phyloP scores from a whole-genome alignment of 2,113 vertebrate genomes.

The Kryptolebias marmoratus region DNA sequence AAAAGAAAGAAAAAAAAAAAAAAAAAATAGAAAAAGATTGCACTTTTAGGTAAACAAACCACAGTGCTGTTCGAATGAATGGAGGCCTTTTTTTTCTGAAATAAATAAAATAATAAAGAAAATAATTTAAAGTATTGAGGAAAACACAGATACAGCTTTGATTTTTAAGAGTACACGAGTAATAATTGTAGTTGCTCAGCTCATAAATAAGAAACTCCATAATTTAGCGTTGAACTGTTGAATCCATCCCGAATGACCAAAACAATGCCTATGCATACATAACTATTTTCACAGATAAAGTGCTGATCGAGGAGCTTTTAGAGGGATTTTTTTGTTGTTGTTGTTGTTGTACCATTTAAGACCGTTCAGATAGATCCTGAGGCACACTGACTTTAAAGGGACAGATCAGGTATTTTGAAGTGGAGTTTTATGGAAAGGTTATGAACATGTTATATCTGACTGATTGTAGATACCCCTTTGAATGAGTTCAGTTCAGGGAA shows the following conservation, averaged over 20 bases:
- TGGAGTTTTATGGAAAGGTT: not conserved
- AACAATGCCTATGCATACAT: constrained; percentile 72
- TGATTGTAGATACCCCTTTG: not conserved
- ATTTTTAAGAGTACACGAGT: constrained; percentile 65
- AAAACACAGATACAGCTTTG: constrained; percentile 83
- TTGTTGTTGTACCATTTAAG: constrained; percentile 72
- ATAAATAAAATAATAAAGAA: constrained; percentile 87
- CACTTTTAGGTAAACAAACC: constrained; percentile 79
- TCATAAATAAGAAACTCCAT: constrained; percentile 74
- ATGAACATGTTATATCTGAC: not conserved
- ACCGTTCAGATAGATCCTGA: constrained; percentile 59
- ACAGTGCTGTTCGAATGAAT: constrained; percentile 78
- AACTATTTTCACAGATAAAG: constrained; percentile 82
- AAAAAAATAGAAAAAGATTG: constrained; percentile 68
- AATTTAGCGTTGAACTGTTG: constrained; percentile 72
- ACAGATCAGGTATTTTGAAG: not conserved
- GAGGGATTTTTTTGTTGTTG: constrained; percentile 53
- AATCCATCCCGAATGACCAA: constrained; percentile 69
- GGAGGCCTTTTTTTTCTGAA: constrained; percentile 82
- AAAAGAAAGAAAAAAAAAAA: constrained; percentile 30
- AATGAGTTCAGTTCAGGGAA: not conserved
- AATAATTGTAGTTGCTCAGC: constrained; percentile 62
- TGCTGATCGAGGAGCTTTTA: constrained; percentile 80
- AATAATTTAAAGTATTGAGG: constrained; percentile 87
- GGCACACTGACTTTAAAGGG: constrained; percentile 46